Evolutionary conservation across 2,797 vertebrate species (phyloP).

Genomic region (Chiloscyllium punctatum): DNA sequence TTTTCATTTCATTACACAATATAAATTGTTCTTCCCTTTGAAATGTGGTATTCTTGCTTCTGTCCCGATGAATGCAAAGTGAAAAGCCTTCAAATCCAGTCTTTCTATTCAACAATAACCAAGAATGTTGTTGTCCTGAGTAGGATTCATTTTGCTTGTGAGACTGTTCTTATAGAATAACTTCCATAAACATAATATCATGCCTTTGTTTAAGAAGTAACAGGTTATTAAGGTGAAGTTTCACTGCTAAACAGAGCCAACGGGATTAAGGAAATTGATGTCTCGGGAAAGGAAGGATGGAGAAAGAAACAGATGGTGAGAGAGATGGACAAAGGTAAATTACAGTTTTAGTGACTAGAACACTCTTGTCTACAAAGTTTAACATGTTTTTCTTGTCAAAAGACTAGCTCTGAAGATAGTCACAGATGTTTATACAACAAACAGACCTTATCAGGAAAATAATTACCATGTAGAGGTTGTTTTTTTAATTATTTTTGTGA

Average conservation of each 20-base stretch:
- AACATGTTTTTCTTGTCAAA: neutral
- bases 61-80: too few relatives aligned
- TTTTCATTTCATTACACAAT: too few relatives aligned
- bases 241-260: neutral
- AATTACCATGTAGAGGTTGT: neutral
- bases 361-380: neutral
- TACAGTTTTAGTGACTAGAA: neutral
- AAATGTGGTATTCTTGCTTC: too few relatives aligned
- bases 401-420: neutral
- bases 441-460: neutral
- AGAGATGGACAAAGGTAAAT: neutral
- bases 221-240: neutral
- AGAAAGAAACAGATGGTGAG: neutral
- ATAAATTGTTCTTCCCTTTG: too few relatives aligned
- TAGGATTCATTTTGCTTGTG: neutral
- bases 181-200: neutral
- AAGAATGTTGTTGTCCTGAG: neutral
- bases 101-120: too few relatives aligned
- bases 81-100: too few relatives aligned
- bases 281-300: neutral
- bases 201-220: neutral
- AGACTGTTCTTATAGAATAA: neutral
- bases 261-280: neutral
- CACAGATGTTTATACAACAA: neutral
- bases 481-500: neutral